phyloP scores from a whole-genome alignment of 1,140 invertebrate species.

The Papilio dardanus region DNA sequence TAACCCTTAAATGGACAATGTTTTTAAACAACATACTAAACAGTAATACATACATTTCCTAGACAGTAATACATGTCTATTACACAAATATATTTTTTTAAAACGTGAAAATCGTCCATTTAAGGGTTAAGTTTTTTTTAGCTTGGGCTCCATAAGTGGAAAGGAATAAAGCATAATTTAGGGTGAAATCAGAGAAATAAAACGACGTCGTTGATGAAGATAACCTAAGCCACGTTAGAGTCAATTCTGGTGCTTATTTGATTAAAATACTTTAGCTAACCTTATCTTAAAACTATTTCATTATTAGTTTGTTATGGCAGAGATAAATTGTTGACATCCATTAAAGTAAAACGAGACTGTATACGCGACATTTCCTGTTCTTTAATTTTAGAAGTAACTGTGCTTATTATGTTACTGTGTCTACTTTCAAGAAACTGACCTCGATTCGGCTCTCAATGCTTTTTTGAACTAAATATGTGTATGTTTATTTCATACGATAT shows the following conservation, averaged over 20 bases:
- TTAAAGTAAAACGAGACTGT: slow-evolving; percentile 4
- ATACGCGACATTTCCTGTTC: not conserved
- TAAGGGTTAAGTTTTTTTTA: too few species aligned
- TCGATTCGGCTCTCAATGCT: not conserved
- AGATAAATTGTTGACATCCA: not conserved
- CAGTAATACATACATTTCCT: too few species aligned
- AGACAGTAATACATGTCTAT: too few species aligned
- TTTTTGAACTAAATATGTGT: not conserved
- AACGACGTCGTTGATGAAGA: not conserved
- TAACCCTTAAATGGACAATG: too few species aligned
- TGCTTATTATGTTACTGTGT: slow-evolving; percentile 1
- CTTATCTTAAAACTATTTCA: not conserved
- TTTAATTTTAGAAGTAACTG: slow-evolving; percentile 11
- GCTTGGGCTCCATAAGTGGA: too few species aligned
- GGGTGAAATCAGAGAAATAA: not conserved
- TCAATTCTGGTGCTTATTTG: not conserved
- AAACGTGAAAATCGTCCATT: too few species aligned
- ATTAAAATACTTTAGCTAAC: not conserved
- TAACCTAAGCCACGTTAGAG: not conserved
- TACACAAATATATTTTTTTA: too few species aligned
- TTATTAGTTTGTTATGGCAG: not conserved
- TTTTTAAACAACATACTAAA: too few species aligned
- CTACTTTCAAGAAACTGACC: slow-evolving; percentile 12
- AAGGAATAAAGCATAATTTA: too few species aligned
- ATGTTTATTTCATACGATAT: not conserved